Evolutionary conservation across 2,888 invertebrate species (phyloP), one percentile per base, ranked within the genome.

Genomic region (Pecten maximus): DNA sequence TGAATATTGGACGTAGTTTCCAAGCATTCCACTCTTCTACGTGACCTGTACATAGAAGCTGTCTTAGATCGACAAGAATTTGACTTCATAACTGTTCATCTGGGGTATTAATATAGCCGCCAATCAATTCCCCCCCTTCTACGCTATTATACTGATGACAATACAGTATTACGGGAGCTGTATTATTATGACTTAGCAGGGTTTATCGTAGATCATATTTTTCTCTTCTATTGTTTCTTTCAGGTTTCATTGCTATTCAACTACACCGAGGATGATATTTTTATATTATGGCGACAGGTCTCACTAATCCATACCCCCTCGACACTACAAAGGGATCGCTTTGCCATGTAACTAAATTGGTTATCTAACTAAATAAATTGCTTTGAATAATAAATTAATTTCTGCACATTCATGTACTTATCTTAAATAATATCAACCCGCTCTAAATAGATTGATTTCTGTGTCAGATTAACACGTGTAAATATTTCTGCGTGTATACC

Each of bases 61-160:
- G 50, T 91, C 91, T 89, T 91, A 91, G 90, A 90, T 89, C 60
- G 87, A 74, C 87, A 91, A 91, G 91, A 91, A 91, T 91, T 89
- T 89, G 86, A 89, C 54, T 88, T 90, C 89, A 91, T 90, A 91
- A 90, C 74, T 28, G 28, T 74, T 74, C 74, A 74, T 28, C 74
- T 74, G 28, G 28, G 74, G 74, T 74, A 74, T 74, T 74, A 74
- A 74, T 74, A 74, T 74, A 74, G 28, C 35, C 10, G n/a, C 28
- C 74, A 74, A 74, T 74, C 74, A 90, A 88, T 90, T 88, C 54
- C 40, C 35, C 90, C 74, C 86, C 48, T 88, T 88, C 90, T 48
- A 40, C 28, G 60, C 88, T 44, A 90, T 90, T 88, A 90, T 90
- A 90, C 54, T 87, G 74, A 39, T n/a, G 40, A 50, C 90, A 87